phyloP scores from a whole-genome alignment of 2,888 invertebrate genomes.

The Philereme vetulata region DNA sequence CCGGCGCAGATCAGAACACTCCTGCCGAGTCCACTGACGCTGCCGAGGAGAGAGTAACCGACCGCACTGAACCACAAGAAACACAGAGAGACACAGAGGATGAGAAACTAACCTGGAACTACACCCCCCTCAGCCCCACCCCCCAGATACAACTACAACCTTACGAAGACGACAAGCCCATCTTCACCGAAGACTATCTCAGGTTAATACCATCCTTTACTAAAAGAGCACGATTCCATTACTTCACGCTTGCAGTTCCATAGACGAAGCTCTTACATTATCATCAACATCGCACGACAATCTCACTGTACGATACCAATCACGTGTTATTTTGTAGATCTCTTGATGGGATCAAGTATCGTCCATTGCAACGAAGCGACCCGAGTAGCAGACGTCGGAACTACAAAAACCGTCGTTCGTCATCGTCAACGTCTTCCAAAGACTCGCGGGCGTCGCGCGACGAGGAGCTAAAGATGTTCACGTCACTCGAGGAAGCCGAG shows the following conservation, averaged over 20 bases:
- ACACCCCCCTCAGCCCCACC: constrained; percentile 70
- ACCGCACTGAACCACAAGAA: constrained; percentile 27
- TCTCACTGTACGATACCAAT: constrained; percentile 68
- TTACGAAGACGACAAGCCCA: constrained; percentile 75
- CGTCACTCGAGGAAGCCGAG: constrained; percentile 86
- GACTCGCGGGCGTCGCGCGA: constrained; percentile 86
- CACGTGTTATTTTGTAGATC: constrained; percentile 83
- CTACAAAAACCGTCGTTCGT: constrained; percentile 85
- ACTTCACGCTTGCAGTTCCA: constrained; percentile 51
- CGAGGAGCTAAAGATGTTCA: constrained; percentile 86
- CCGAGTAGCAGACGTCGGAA: constrained; percentile 85
- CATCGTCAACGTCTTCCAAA: constrained; percentile 84
- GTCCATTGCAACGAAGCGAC: constrained; percentile 85
- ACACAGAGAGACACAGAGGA: constrained; percentile 34
- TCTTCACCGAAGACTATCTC: constrained; percentile 77
- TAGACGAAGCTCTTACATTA: constrained; percentile 58
- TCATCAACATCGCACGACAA: constrained; percentile 62
- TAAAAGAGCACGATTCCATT: constrained; percentile 54
- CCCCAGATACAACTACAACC: constrained; percentile 81
- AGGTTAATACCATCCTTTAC: constrained; percentile 75
- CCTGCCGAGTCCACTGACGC: constrained; percentile 67
- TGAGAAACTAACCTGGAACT: constrained; percentile 76
- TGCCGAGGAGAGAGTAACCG: constrained; percentile 48
- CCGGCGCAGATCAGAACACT: constrained; percentile 70
- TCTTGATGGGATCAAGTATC: constrained; percentile 86